Conservation (phyloP, 2,797 vertebrate species). For the Sebastes aleutianus region DNA sequence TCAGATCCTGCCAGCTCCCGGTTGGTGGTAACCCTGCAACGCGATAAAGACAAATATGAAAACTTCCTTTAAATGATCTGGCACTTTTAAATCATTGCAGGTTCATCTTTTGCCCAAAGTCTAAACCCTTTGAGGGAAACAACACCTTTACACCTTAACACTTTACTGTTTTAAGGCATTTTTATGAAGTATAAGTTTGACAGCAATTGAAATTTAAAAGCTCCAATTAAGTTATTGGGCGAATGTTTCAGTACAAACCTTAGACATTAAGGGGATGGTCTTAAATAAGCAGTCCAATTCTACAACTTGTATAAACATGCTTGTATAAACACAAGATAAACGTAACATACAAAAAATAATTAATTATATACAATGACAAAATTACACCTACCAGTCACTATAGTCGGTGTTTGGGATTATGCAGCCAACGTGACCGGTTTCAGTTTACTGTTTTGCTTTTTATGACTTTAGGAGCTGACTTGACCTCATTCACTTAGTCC, state of each 20-base stretch:
- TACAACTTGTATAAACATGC: not conserved
- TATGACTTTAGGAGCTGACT: conserved; percentile 62
- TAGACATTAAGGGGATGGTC: not conserved
- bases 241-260: not conserved
- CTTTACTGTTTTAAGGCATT: not conserved
- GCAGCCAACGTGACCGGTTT: conserved; percentile 67
- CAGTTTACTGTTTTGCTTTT: conserved; percentile 60
- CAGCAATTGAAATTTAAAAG: not conserved
- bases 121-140: not conserved
- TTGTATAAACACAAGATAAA: conserved; percentile 15
- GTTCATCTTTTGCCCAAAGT: not conserved
- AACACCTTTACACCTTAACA: too few relatives aligned
- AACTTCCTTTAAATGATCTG: not conserved
- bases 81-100: not conserved
- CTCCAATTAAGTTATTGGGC: not conserved
- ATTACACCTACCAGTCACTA: conserved; percentile 77
- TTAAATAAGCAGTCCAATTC: not conserved
- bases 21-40: conserved; percentile 84
- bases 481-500: conserved; percentile 64
- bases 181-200: not conserved
- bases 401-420: conserved; percentile 67
- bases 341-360: conserved; percentile 23
- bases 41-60: not conserved
- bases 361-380: conserved; percentile 47
- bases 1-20: conserved; percentile 94